These are phyloP conservation scores for Buathra laborator DNA, from an alignment of 2,888 invertebrate genomes.

Conservation along the genomic window DNA sequence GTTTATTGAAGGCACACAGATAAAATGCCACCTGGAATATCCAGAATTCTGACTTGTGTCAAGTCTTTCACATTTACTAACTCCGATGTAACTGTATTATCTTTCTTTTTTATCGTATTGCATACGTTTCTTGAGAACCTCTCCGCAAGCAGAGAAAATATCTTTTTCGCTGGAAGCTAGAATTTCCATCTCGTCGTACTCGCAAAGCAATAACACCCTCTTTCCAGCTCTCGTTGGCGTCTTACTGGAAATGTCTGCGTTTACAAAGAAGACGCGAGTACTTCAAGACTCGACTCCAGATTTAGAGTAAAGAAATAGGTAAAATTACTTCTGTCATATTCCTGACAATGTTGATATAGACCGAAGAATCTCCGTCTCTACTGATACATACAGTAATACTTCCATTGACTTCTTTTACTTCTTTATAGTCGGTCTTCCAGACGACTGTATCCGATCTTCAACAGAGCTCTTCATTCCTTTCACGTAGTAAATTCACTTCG, in stretches of 20 bases:
- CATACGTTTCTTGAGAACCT: background rate
- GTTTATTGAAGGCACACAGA: background rate
- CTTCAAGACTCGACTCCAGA: background rate
- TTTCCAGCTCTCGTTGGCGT: background rate
- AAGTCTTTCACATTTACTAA: background rate
- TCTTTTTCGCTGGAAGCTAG: no score
- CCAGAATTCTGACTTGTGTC: background rate
- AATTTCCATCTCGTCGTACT: background rate
- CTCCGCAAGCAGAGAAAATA: background rate
- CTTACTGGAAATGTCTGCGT: constrained; percentile 10
- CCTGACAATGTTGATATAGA: no score
- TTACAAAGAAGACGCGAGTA: background rate
- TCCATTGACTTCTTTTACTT: no score
- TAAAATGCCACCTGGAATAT: background rate
- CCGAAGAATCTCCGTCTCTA: no score
- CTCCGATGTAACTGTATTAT: background rate
- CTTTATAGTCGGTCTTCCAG: no score
- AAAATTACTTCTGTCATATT: no score
- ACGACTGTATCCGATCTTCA: no score
- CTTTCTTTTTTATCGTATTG: background rate
- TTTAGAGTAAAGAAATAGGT: no score
- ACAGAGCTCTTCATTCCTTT: background rate
- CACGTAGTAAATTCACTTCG: background rate
- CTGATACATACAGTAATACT: no score
- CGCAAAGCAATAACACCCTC: background rate